Base-by-base conservation (phyloP, 2,113 vertebrate species). In the Clinocottus analis region DNA sequence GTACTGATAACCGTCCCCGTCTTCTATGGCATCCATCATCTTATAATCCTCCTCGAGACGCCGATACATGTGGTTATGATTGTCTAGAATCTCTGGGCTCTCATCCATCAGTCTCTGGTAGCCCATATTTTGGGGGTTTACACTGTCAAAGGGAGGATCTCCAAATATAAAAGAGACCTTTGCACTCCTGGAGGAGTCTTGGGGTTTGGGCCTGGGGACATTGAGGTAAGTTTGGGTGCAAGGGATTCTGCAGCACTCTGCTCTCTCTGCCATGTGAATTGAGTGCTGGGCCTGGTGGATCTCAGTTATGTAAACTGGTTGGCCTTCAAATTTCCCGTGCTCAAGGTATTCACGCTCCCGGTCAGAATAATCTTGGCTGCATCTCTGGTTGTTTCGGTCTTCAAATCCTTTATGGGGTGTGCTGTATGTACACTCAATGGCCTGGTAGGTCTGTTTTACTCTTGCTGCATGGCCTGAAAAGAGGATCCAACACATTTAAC, bases 101-200 rank as follows among this genome's bases (percentile, higher is more conserved):
- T 98, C 97, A 70, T 99, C 97, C 95, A 98, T 94, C 75, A 99
- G 95, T 87, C 97, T 96, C 82, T 97, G 97, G 84, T 99, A 99
- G 85, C 97, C 97, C 73, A 99, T 94, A 75, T 96, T 96, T 82
- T 98, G 97, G 19, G 97, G 96, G 79, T 92, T 97, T 69, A 98
- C 91, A 6, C 90, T 87, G 85, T 98, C 97, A 88, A 98, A 93
- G 75, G 91, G 94, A 67, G 96, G 95, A 87, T 99, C 97, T 89
- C 97, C 98, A 91, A 99, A 99, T 92, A 99, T 99, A 89, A 99
- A 99, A 80, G 98, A 99, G 88, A 99, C 98, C 93, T 98, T 99
- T 88, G 98, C 98, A 90, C 94, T 96, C 77, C 97, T 93, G 7
- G 96, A 94, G 58, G 97, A 96, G 71, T 97, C 96, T 85, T 98